Percentiles rank a stretch among this genome's conserved stretches.
phyloP scores from a whole-genome alignment of 2,888 invertebrate species.

The Malthinus seriepunctatus region DNA sequence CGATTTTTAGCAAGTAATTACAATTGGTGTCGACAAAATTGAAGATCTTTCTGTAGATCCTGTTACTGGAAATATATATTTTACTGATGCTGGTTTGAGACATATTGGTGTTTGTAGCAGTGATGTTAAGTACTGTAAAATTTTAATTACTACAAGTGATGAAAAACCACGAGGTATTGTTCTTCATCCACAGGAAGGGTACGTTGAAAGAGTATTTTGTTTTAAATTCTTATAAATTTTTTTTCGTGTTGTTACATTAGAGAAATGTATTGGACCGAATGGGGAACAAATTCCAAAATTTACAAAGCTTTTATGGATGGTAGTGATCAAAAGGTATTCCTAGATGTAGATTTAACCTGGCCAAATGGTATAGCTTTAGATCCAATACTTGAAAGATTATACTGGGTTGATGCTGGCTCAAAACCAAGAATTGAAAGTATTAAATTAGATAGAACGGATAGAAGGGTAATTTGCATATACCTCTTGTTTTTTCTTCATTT shows the following conservation, averaged over 20 bases:
- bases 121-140: conserved; percentile 69
- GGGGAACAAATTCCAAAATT: conserved; percentile 75
- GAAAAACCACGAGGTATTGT: conserved; percentile 72
- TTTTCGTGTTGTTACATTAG: conserved; percentile 52
- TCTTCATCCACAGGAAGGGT: conserved; percentile 71
- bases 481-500: neutral
- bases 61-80: conserved; percentile 80
- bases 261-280: conserved; percentile 91
- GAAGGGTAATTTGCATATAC: conserved; percentile 56
- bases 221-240: neutral
- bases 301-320: conserved; percentile 88
- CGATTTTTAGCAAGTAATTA: conserved; percentile 60
- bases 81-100: conserved; percentile 72
- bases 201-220: conserved; percentile 37
- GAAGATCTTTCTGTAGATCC: conserved; percentile 80
- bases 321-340: conserved; percentile 60
- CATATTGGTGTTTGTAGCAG: conserved; percentile 75
- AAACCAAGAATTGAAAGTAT: conserved; percentile 67
- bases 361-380: conserved; percentile 89
- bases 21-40: conserved; percentile 70
- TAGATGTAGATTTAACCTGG: conserved; percentile 69
- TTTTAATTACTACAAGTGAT: conserved; percentile 63
- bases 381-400: conserved; percentile 74
- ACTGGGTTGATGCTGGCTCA: conserved; percentile 82
- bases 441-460: conserved; percentile 65